These are phyloP conservation scores for Cryptops parisi DNA, from an alignment of 2,888 invertebrate species.

Conservation along the genomic window DNA sequence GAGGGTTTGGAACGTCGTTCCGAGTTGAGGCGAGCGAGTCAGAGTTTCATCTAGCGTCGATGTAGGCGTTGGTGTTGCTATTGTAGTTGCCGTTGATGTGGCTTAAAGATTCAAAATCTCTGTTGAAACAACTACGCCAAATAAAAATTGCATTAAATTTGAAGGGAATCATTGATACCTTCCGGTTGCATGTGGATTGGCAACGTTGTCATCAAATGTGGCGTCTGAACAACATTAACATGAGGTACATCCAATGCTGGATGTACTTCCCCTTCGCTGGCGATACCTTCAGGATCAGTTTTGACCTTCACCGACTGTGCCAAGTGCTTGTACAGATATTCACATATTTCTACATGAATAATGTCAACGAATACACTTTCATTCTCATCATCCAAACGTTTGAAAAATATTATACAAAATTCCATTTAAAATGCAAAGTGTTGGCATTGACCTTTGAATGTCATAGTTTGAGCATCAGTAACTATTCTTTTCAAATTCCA, in stretches of 20 bases:
- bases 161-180: neutral
- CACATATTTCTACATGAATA: neutral
- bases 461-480: slow-evolving; percentile 30
- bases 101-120: too few relatives aligned
- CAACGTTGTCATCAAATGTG: neutral
- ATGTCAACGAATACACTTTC: too few relatives aligned
- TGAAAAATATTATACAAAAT: too few relatives aligned
- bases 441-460: too few relatives aligned
- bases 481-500: slow-evolving; percentile 35
- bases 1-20: neutral
- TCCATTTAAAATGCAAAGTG: too few relatives aligned
- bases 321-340: neutral
- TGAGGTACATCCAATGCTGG: neutral
- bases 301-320: neutral
- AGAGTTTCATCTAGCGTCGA: neutral
- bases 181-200: neutral
- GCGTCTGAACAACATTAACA: neutral
- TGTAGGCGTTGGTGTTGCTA: neutral
- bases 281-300: neutral
- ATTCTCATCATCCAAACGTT: too few relatives aligned
- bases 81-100: neutral
- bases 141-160: neutral
- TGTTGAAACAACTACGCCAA: neutral
- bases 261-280: neutral
- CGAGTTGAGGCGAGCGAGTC: neutral